A percentile compares a stretch with the other conserved stretches of the same genome.
phyloP scores from a whole-genome alignment of 2,888 invertebrate genomes.

The Salticus scenicus region DNA sequence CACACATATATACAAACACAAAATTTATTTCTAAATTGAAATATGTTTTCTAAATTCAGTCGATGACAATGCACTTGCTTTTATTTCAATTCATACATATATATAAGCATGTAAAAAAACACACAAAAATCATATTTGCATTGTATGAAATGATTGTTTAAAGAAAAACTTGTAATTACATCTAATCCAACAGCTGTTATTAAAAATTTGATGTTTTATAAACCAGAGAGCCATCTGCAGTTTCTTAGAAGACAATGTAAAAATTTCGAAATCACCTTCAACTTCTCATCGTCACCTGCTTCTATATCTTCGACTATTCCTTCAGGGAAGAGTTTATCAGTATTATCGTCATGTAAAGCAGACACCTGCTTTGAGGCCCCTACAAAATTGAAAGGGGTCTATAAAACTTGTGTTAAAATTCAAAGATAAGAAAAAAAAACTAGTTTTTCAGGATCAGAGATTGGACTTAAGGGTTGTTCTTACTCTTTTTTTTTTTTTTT shows the following conservation, averaged over 20 bases:
- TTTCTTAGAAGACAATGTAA: not conserved
- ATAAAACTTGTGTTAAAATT: not conserved
- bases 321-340: not conserved
- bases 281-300: not conserved
- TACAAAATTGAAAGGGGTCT: not conserved
- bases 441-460: not conserved
- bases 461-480: not conserved
- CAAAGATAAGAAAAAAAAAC: not conserved
- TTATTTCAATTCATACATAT: too few relatives aligned
- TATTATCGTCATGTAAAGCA: not conserved
- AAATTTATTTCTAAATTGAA: too few relatives aligned
- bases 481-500: too few relatives aligned
- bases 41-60: too few relatives aligned
- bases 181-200: not conserved
- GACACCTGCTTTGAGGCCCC: not conserved
- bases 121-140: too few relatives aligned
- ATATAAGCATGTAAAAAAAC: too few relatives aligned
- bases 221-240: not conserved
- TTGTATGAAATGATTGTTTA: too few relatives aligned
- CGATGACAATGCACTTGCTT: too few relatives aligned
- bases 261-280: not conserved
- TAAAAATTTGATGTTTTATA: not conserved
- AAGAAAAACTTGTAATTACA: too few relatives aligned
- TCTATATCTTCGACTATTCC: not conserved
- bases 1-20: too few relatives aligned